Evolutionary conservation across 2,888 invertebrate species (phyloP).

Genomic region (Junonia oenone): DNA sequence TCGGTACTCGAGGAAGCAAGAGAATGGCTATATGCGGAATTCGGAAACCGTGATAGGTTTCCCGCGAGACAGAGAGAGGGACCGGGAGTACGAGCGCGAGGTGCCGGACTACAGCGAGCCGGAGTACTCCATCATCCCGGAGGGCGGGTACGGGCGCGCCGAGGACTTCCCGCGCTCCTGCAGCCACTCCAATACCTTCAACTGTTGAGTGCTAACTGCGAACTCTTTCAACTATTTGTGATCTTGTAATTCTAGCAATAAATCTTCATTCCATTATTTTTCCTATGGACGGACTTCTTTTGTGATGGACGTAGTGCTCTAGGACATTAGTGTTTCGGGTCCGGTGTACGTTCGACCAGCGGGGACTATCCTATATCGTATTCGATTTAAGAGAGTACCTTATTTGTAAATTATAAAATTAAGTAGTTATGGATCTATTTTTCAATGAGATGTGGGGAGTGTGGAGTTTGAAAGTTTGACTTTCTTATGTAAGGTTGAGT

Average conservation of each 20-base stretch:
- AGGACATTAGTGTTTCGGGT: conserved; percentile 59
- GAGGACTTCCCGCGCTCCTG: conserved; percentile 67
- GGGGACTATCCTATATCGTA: conserved; percentile 64
- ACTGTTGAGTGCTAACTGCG: conserved; percentile 63
- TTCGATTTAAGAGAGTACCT: conserved; percentile 71
- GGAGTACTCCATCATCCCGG: conserved; percentile 74
- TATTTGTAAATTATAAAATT: conserved; percentile 77
- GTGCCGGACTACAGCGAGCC: conserved; percentile 67
- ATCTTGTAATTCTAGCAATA: conserved; percentile 80
- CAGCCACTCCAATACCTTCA: conserved; percentile 73
- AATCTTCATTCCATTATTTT: conserved; percentile 78
- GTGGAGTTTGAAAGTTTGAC: conserved; percentile 68
- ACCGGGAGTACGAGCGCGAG: conserved; percentile 51
- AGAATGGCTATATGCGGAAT: conserved; percentile 71
- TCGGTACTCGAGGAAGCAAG: conserved; percentile 73
- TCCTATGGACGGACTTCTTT: conserved; percentile 54
- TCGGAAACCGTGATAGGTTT: conserved; percentile 69
- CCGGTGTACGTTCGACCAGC: conserved; percentile 56
- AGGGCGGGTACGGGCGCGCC: conserved; percentile 52
- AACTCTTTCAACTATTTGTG: conserved; percentile 67
- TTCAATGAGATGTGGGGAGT: conserved; percentile 57
- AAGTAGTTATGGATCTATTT: conserved; percentile 78
- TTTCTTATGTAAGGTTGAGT: conserved; percentile 51
- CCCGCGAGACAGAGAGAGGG: conserved; percentile 48
- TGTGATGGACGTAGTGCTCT: conserved; percentile 70